These are phyloP conservation scores for Albula glossodonta DNA, from an alignment of 2,113 vertebrate species.

Conservation along the genomic window DNA sequence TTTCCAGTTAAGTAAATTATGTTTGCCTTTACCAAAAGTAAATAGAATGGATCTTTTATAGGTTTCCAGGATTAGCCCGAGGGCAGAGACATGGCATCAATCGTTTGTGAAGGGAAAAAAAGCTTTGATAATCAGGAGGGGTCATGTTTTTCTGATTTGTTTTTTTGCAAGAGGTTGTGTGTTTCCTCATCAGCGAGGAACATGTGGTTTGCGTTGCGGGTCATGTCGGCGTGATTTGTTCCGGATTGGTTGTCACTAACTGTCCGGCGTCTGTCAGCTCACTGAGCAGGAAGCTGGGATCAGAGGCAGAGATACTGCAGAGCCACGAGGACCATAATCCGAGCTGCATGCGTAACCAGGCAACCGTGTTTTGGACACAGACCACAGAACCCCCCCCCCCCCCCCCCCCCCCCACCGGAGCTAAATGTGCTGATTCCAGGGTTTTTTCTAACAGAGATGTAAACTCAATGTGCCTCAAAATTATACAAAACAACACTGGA, in stretches of 20 bases:
- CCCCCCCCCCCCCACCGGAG: not conserved
- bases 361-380: not conserved
- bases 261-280: conserved; percentile 36
- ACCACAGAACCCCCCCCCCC: not conserved
- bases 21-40: conserved; percentile 38
- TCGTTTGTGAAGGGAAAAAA: conserved; percentile 51
- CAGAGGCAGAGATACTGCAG: not conserved
- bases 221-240: conserved; percentile 61
- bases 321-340: not conserved
- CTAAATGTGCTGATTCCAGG: too few relatives aligned
- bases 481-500: too few relatives aligned
- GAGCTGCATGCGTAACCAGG: not conserved
- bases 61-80: not conserved
- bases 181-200: conserved; percentile 52
- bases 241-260: conserved; percentile 43
- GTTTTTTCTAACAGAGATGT: too few relatives aligned
- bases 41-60: conserved; percentile 29
- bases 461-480: too few relatives aligned
- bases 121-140: conserved; percentile 53
- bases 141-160: conserved; percentile 51
- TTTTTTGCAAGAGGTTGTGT: conserved; percentile 34
- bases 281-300: not conserved
- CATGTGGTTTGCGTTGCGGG: conserved; percentile 63
- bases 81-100: conserved; percentile 31
- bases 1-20: conserved; percentile 1